Conservation (phyloP, 2,113 vertebrate species). For the Phalacrocorax brasilianus region DNA sequence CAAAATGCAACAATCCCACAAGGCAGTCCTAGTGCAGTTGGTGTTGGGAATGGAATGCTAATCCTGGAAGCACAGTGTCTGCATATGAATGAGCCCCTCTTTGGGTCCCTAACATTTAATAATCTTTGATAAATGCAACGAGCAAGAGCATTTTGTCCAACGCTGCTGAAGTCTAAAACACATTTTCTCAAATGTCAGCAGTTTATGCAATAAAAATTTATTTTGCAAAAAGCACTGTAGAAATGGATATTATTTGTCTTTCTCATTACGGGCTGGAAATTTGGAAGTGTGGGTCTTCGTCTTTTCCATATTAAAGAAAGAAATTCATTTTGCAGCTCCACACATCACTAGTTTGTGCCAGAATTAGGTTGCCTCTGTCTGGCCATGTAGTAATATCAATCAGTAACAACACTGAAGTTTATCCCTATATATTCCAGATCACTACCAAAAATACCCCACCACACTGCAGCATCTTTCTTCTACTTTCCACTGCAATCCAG, state of each 20-base stretch:
- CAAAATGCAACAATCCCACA: background rate
- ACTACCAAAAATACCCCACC: background rate
- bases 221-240: background rate
- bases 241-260: background rate
- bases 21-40: background rate
- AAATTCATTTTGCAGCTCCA: background rate
- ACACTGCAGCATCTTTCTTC: background rate
- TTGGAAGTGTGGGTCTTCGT: background rate
- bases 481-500: background rate
- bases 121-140: background rate
- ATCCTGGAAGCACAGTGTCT: slow-evolving; percentile 11
- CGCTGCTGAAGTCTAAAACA: fast-evolving
- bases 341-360: background rate
- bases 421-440: background rate
- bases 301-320: background rate
- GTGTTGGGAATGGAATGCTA: background rate
- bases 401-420: background rate
- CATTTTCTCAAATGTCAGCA: background rate
- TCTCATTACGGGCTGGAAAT: background rate
- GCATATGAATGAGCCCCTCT: slow-evolving; percentile 14
- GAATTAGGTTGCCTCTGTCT: background rate
- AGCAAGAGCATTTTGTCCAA: background rate
- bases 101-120: background rate
- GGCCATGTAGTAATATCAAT: background rate
- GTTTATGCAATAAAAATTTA: background rate